Percentiles rank a stretch among this genome's conserved stretches.
These are phyloP conservation scores for Seison nebaliae DNA, from an alignment of 1,140 invertebrate genomes.

Conservation along the genomic window DNA sequence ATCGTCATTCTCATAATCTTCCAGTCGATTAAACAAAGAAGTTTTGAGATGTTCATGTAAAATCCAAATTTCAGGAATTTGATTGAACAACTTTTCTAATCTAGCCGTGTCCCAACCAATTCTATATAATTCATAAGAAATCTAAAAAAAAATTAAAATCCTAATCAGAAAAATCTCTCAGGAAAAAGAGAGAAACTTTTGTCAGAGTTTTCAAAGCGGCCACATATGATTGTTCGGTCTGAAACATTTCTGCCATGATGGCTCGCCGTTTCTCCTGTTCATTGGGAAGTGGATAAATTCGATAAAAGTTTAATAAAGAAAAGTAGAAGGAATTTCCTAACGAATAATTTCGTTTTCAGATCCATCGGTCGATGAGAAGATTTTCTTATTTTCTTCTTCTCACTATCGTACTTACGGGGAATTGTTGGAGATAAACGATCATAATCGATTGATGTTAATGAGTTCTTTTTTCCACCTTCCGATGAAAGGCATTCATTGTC, in stretches of 20 bases:
- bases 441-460: too few relatives aligned
- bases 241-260: constrained; percentile 56
- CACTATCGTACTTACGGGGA: too few relatives aligned
- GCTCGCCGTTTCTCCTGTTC: constrained; percentile 11
- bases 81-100: constrained; percentile 11
- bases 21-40: constrained; percentile 44
- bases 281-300: too few relatives aligned
- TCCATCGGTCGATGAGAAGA: too few relatives aligned
- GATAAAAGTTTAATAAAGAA: too few relatives aligned
- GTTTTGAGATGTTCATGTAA: constrained; percentile 57
- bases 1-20: constrained; percentile 54
- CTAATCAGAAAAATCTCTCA: constrained; percentile 4
- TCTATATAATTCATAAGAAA: constrained; percentile 40
- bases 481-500: too few relatives aligned
- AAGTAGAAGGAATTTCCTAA: too few relatives aligned
- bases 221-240: constrained; percentile 65
- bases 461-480: too few relatives aligned
- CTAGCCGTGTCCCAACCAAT: constrained; percentile 38
- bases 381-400: too few relatives aligned
- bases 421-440: too few relatives aligned
- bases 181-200: constrained; percentile 36
- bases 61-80: constrained; percentile 49
- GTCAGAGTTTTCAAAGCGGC: constrained; percentile 59
- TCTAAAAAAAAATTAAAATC: constrained; percentile 14
- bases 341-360: too few relatives aligned